Evolutionary conservation across 2,888 invertebrate species (phyloP), one percentile per base, ranked within the genome.

Genomic region (Euclidia mi): DNA sequence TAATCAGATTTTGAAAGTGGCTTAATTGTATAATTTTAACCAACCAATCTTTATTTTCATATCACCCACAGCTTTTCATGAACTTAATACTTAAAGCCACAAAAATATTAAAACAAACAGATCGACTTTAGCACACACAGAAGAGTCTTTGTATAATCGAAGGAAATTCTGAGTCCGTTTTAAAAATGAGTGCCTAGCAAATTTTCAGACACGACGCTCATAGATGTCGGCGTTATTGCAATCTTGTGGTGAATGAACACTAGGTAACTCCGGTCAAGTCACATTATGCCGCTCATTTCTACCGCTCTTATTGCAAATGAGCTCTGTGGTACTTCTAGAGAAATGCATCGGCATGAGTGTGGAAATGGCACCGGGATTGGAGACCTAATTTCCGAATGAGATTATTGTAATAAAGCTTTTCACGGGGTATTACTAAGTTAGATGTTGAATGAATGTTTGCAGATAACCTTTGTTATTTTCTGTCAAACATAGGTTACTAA

Each of bases 291-390:
- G 53, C 79, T 84, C 86, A 82, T 87, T 88, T 68, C 80, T 56
- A 80, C 78, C 81, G 79, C 76, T 79, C 80, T 87, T 82, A 88
- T 84, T 89, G 87, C 88, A 89, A 89, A 89, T 89, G 88, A 89
- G 87, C 76, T 78, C 71, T 56, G 75, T 67, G 72, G 63, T 58
- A 65, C 76, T 73, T 72, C 68, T 65, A 45, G 59, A 71, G 68
- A 64, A 74, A 49, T 69, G 69, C 71, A 59, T 67, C 64, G 59
- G 61, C 53, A 59, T 65, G 65, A 74, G 71, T 71, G 74, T 72
- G 60, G 56, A 67, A 71, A 67, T 65, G 53, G 63, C 42, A 46
- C 45, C 46, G 45, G 56, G 71, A 76, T 73, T 73, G 62, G 71
- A 74, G 67, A 78, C 69, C 76, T 78, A 81, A 81, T 84, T 83